Base-by-base conservation (phyloP, 2,113 vertebrate genomes). In the Amphilophus citrinellus region DNA sequence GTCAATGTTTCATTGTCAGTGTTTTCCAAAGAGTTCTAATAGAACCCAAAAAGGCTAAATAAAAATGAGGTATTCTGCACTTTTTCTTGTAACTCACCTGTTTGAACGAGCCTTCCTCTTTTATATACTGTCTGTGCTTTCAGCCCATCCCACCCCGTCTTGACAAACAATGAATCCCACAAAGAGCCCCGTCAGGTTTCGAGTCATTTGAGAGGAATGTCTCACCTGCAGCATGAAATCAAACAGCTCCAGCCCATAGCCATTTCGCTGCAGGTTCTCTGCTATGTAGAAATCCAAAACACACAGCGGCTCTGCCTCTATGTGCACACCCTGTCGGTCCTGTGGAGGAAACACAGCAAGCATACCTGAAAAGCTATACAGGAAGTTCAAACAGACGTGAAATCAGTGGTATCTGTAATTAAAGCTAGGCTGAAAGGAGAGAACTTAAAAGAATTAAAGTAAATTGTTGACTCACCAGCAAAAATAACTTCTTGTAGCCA, bases 401-500 rank as follows among this genome's bases (percentile, higher is more conserved):
- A 10, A 42, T 62, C 17, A 66, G 7, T 27, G 11, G 10, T 4
- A 15, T 27, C 9, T 18, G 6, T 11, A 63, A 76, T 47, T 9
- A 57, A 1, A 57, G 17, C 3, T n/a, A 35, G 42, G 18, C 39
- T 2, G 0, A 73, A 30, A 73, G 44, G 0, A 32, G 17, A 27
- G 1, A 61, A 13, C 3, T 27, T 3, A 37, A 1, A 20, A 58
- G 7, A 32, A 39, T 47, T 3, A 1, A 24, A 78, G 24, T 3
- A 32, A 80, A 61, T 1, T 22, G 4, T 4, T 8, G 44, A 96
- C 97, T 97, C 87, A 98, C 98, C 65, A 98, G 95, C 11, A 98
- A 95, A 95, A 98, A 98, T 62, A 98, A 95, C 91, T 97, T 98
- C 94, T 98, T 98, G 91, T 96, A 96, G 78, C 98, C 98, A 10